Evolutionary conservation across 2,113 vertebrate species (phyloP).

Genomic region (Tichodroma muraria): DNA sequence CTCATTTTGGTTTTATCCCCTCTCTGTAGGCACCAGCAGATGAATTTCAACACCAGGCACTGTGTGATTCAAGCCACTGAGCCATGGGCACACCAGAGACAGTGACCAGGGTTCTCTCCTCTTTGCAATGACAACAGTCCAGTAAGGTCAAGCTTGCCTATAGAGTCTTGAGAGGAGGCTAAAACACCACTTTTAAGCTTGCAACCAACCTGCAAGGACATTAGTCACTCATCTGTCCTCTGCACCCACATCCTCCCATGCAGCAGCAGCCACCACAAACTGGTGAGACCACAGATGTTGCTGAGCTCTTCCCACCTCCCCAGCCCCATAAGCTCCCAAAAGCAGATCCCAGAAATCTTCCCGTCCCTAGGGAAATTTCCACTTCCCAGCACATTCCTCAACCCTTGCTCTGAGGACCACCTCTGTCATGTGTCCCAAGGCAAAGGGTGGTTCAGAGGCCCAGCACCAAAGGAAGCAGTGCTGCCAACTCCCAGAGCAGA

Average conservation of each 20-base stretch:
- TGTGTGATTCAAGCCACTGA: background rate
- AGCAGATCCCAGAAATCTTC: background rate
- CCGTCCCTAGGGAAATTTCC: background rate
- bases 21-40: background rate
- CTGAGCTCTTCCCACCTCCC: background rate
- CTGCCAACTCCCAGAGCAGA: background rate
- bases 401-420: background rate
- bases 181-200: background rate
- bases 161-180: background rate
- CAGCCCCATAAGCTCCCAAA: background rate
- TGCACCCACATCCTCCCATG: background rate
- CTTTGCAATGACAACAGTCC: background rate
- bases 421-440: background rate
- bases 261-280: background rate
- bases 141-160: background rate
- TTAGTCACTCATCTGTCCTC: background rate
- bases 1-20: background rate
- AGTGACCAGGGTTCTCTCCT: background rate
- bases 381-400: background rate
- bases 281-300: background rate
- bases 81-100: fast-evolving
- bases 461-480: background rate
- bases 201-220: background rate
- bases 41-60: background rate
- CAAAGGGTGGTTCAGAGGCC: background rate